Percentiles rank a stretch among this genome's conserved stretches.
phyloP scores from a whole-genome alignment of 2,797 vertebrate genomes.

The Chiroxiphia lanceolata region DNA sequence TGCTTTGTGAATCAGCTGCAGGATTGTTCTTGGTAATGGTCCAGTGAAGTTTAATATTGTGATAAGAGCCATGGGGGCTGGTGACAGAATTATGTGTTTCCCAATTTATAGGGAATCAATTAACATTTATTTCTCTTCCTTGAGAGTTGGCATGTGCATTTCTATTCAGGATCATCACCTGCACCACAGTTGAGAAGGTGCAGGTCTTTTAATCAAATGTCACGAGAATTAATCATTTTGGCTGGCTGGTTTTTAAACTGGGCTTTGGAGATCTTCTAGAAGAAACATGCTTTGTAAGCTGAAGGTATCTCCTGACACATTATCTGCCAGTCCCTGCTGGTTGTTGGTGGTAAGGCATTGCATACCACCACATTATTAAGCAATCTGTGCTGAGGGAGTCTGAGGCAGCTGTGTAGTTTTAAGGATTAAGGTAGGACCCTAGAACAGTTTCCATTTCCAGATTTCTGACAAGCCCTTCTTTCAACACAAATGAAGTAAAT shows the following conservation, averaged over 20 bases:
- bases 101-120: background rate
- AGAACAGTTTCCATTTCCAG: conserved; percentile 14
- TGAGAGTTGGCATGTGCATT: background rate
- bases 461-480: conserved; percentile 45
- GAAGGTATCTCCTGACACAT: background rate
- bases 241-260: background rate
- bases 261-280: background rate
- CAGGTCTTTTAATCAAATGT: background rate
- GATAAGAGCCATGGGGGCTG: background rate
- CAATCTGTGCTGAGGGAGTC: background rate
- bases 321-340: background rate
- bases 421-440: conserved; percentile 53
- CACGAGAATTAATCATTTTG: background rate
- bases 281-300: background rate
- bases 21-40: background rate
- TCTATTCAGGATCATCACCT: background rate
- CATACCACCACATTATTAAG: background rate
- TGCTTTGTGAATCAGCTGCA: conserved; percentile 9
- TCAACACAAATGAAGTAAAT: conserved; percentile 58
- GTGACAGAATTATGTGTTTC: background rate
- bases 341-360: background rate
- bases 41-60: conserved; percentile 8
- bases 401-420: conserved; percentile 40
- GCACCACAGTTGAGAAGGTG: background rate
- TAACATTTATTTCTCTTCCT: background rate